A percentile compares a stretch with the other conserved stretches of the same genome.
phyloP scores from a whole-genome alignment of 2,888 invertebrate genomes.

The Sclerodermus sp. region DNA sequence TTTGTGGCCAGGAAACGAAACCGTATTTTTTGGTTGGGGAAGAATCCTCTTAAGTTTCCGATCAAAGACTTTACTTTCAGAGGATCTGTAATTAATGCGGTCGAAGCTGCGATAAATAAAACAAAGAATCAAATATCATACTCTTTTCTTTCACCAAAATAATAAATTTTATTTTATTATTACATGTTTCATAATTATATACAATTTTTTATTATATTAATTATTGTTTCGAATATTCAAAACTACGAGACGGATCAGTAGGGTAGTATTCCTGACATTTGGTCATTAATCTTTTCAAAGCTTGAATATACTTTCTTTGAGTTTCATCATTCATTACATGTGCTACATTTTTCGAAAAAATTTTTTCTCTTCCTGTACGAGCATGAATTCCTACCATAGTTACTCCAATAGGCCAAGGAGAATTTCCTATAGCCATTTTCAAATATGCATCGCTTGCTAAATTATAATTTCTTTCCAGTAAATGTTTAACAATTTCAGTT shows the following conservation, averaged over 20 bases:
- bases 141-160: neutral
- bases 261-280: slow-evolving; percentile 96
- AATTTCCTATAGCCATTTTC: slow-evolving; percentile 99
- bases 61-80: slow-evolving; percentile 59
- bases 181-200: neutral
- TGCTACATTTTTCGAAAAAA: slow-evolving; percentile 98
- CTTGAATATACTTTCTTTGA: slow-evolving; percentile 96
- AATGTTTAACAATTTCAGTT: slow-evolving; percentile 85
- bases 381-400: slow-evolving; percentile 99
- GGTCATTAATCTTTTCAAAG: slow-evolving; percentile 94
- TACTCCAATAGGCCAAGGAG: slow-evolving; percentile 99
- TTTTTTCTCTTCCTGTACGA: slow-evolving; percentile 97
- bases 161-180: neutral
- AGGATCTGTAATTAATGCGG: slow-evolving; percentile 76
- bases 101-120: slow-evolving; percentile 71
- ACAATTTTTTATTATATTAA: neutral
- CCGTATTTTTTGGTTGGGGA: too few relatives aligned
- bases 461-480: slow-evolving; percentile 89
- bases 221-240: slow-evolving; percentile 75
- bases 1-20: too few relatives aligned
- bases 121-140: slow-evolving; percentile 39
- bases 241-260: slow-evolving; percentile 95
- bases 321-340: slow-evolving; percentile 99
- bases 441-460: slow-evolving; percentile 96
- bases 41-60: too few relatives aligned